Conservation (phyloP, 1,140 invertebrate species). For the Heliothis subflexa region DNA sequence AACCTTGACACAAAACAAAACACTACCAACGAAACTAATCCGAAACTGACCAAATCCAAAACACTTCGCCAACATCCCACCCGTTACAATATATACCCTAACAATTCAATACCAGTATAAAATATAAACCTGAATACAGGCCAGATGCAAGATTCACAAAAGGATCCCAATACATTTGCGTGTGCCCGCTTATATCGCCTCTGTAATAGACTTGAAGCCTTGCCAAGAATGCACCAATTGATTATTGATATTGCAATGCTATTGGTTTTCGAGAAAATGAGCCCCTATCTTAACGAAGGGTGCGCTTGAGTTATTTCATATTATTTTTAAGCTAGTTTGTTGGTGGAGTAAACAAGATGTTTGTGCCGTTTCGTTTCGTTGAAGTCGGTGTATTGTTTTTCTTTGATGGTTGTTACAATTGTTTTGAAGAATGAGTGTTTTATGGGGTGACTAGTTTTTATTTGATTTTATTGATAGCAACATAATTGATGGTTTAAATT, state of each 20-base stretch:
- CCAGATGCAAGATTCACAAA: constrained; percentile 58
- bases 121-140: constrained; percentile 46
- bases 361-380: constrained; percentile 12
- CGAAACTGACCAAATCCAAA: constrained; percentile 27
- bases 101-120: constrained; percentile 38
- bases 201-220: constrained; percentile 60
- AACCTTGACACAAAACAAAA: constrained; percentile 29
- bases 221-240: constrained; percentile 62
- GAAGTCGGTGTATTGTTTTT: constrained; percentile 13
- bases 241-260: constrained; percentile 62
- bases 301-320: constrained; percentile 46
- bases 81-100: constrained; percentile 45
- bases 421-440: constrained; percentile 4
- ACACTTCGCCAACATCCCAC: constrained; percentile 17
- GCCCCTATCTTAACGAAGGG: constrained; percentile 50
- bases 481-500: neutral
- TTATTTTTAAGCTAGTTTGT: constrained; percentile 37
- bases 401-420: neutral
- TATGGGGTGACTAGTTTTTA: neutral
- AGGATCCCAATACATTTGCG: constrained; percentile 60
- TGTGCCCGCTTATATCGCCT: constrained; percentile 58
- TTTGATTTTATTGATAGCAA: neutral
- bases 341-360: constrained; percentile 29
- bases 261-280: constrained; percentile 55
- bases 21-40: constrained; percentile 18